phyloP scores from a whole-genome alignment of 2,888 invertebrate genomes.

The Drosophila nr. perissopoda region DNA sequence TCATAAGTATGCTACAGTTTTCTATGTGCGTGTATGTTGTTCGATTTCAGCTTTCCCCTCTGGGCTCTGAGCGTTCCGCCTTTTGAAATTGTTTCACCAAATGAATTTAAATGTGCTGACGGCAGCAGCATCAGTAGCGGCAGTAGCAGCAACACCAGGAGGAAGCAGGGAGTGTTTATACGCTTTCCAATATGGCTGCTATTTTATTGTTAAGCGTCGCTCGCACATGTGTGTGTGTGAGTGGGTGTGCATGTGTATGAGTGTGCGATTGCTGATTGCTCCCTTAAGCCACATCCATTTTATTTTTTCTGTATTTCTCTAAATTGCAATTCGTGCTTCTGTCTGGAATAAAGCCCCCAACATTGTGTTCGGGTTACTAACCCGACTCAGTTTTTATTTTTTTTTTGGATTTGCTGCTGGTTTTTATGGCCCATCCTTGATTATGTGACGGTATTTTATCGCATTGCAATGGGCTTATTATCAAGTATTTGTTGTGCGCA shows the following conservation, averaged over 20 bases:
- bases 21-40: slow-evolving; percentile 26
- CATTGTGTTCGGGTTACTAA: neutral
- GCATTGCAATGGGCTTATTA: slow-evolving; percentile 65
- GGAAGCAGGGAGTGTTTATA: slow-evolving; percentile 30
- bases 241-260: slow-evolving; percentile 1
- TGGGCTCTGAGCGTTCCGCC: slow-evolving; percentile 27
- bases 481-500: slow-evolving; percentile 37
- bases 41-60: slow-evolving; percentile 32
- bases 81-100: slow-evolving; percentile 71
- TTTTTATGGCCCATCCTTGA: slow-evolving; percentile 57
- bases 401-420: slow-evolving; percentile 40
- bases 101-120: slow-evolving; percentile 80
- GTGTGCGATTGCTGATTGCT: slow-evolving; percentile 65
- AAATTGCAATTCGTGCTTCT: slow-evolving; percentile 67
- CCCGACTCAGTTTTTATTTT: neutral
- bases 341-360: slow-evolving; percentile 13
- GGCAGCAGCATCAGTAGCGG: slow-evolving; percentile 42
- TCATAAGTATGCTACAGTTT: slow-evolving; percentile 75
- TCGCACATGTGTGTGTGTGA: slow-evolving; percentile 25
- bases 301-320: slow-evolving; percentile 48
- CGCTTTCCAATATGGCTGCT: slow-evolving; percentile 58
- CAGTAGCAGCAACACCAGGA: neutral
- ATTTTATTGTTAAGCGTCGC: slow-evolving; percentile 53
- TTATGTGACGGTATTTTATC: slow-evolving; percentile 65
- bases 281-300: slow-evolving; percentile 76